A percentile compares a stretch with the other conserved stretches of the same genome.
Evolutionary conservation across 2,113 vertebrate species (phyloP).

Genomic region (Amphilophus citrinellus): DNA sequence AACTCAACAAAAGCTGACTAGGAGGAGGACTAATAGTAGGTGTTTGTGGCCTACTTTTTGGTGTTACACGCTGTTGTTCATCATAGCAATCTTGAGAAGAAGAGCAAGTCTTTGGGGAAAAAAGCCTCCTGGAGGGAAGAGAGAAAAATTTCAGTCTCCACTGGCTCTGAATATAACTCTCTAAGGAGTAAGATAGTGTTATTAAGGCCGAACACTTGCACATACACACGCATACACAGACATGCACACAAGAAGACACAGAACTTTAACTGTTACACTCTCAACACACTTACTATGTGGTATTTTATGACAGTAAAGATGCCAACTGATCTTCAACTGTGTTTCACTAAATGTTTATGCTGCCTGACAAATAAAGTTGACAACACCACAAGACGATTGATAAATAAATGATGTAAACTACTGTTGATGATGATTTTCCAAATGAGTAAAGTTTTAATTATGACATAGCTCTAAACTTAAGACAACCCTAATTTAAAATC

Average conservation of each 20-base stretch:
- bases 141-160: slow-evolving; percentile 59
- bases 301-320: neutral
- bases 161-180: slow-evolving; percentile 53
- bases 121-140: slow-evolving; percentile 44
- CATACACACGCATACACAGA: slow-evolving; percentile 3
- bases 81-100: slow-evolving; percentile 50
- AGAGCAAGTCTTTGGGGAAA: slow-evolving; percentile 57
- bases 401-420: neutral
- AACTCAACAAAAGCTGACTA: slow-evolving; percentile 50
- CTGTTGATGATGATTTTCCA: neutral
- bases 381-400: neutral
- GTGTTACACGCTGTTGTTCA: slow-evolving; percentile 70
- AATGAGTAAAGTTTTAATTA: neutral
- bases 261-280: neutral
- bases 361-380: neutral
- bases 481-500: neutral
- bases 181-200: slow-evolving; percentile 45
- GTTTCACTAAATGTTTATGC: neutral
- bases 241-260: slow-evolving; percentile 5
- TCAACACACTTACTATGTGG: neutral
- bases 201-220: slow-evolving; percentile 17
- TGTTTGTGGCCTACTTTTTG: slow-evolving; percentile 68
- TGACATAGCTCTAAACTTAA: neutral
- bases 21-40: slow-evolving; percentile 36
- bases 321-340: neutral